Evolutionary conservation across 2,888 invertebrate species (phyloP).

Genomic region (Acanthosepion lycidas): DNA sequence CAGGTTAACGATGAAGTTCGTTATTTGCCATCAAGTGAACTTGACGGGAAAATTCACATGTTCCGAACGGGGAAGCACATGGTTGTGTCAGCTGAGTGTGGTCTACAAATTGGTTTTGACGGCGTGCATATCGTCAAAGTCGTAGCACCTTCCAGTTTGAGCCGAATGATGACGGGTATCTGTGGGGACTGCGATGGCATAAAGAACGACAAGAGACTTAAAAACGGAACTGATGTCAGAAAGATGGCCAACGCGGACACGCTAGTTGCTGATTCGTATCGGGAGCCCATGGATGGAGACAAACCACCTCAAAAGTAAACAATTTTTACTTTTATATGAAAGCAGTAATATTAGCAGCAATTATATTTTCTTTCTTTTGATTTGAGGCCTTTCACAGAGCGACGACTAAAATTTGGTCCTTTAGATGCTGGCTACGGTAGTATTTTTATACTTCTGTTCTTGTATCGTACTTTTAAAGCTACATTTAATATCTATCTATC

Average conservation of each 20-base stretch:
- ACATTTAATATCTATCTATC: no score
- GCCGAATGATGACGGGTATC: background rate
- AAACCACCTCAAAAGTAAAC: background rate
- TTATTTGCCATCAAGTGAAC: background rate
- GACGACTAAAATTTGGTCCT: no score
- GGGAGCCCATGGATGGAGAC: background rate
- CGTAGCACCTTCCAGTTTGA: background rate
- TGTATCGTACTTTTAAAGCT: no score
- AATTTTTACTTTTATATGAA: background rate
- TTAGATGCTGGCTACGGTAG: no score
- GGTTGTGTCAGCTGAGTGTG: background rate
- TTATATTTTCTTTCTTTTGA: no score
- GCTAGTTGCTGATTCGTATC: background rate
- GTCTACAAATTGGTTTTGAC: background rate
- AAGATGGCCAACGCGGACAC: background rate
- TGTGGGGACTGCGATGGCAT: background rate
- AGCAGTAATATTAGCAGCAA: no score
- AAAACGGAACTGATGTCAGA: background rate
- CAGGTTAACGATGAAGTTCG: background rate
- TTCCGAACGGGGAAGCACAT: background rate
- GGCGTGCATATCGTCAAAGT: background rate
- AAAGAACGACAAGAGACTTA: background rate
- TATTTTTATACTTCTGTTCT: no score
- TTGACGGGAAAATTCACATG: background rate
- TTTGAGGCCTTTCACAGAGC: no score